Conservation (phyloP, 2,888 invertebrate genomes). For the Epinotia ramella region DNA sequence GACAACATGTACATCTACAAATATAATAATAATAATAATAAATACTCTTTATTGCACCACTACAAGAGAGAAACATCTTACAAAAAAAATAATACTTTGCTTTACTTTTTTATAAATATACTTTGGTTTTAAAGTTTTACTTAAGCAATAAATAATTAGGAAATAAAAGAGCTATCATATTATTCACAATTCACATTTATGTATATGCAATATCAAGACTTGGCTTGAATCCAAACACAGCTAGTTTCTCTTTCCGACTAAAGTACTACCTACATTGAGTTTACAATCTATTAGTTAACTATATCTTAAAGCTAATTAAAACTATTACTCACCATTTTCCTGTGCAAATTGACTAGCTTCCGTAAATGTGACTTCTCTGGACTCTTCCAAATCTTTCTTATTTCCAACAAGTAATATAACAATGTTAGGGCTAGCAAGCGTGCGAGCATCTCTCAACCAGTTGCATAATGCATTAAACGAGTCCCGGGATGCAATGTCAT, state of each 20-base stretch:
- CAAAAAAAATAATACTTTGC: too few relatives aligned
- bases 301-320: slow-evolving; percentile 27
- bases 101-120: too few relatives aligned
- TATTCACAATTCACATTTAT: too few relatives aligned
- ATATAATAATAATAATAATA: too few relatives aligned
- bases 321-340: slow-evolving; percentile 88
- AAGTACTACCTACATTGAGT: too few relatives aligned
- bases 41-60: too few relatives aligned
- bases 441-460: slow-evolving; percentile 93
- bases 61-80: too few relatives aligned
- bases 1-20: not conserved
- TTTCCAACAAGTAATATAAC: slow-evolving; percentile 93
- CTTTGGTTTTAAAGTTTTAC: not conserved
- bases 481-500: slow-evolving; percentile 95
- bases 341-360: slow-evolving; percentile 94
- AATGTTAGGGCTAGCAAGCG: slow-evolving; percentile 92
- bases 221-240: not conserved
- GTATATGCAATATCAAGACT: too few relatives aligned
- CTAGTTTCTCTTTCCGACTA: not conserved
- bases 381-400: slow-evolving; percentile 92
- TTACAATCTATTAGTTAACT: not conserved
- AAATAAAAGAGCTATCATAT: not conserved
- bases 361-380: slow-evolving; percentile 92
- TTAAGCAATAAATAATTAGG: not conserved
- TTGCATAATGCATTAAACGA: slow-evolving; percentile 96